Conservation (phyloP, 2,113 vertebrate species). For the Nothoprocta perdicaria region DNA sequence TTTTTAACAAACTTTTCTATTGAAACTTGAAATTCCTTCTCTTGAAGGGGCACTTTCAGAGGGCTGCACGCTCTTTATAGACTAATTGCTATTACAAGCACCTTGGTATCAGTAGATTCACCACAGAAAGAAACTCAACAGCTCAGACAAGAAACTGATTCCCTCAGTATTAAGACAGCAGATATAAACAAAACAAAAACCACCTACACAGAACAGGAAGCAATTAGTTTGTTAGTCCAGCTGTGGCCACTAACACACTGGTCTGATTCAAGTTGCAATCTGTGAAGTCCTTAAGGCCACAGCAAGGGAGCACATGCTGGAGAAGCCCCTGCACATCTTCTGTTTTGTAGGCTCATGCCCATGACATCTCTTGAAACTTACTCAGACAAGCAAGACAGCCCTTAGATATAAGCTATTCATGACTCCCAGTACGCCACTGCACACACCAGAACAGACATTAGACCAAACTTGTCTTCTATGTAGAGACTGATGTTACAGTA, state of each 20-base stretch:
- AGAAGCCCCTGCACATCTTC: not conserved
- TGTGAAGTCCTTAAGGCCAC: not conserved
- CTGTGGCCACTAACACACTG: not conserved
- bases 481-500: not conserved
- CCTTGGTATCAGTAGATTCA: not conserved
- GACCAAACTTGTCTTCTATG: not conserved
- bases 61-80: not conserved
- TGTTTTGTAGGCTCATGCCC: not conserved
- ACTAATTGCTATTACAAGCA: not conserved
- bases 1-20: not conserved
- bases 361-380: not conserved
- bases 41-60: not conserved
- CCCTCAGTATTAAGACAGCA: not conserved
- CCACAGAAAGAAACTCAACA: not conserved
- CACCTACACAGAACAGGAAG: not conserved
- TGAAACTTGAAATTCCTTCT: not conserved
- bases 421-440: not conserved
- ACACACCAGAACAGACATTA: not conserved
- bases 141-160: not conserved
- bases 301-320: not conserved
- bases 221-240: not conserved
- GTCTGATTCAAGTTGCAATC: not conserved
- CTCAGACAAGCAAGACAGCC: not conserved
- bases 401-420: not conserved
- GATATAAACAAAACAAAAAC: not conserved